Percentiles rank a stretch among this genome's conserved stretches.
Conservation (phyloP, 2,797 vertebrate genomes). For the Ispidina lecontei region DNA sequence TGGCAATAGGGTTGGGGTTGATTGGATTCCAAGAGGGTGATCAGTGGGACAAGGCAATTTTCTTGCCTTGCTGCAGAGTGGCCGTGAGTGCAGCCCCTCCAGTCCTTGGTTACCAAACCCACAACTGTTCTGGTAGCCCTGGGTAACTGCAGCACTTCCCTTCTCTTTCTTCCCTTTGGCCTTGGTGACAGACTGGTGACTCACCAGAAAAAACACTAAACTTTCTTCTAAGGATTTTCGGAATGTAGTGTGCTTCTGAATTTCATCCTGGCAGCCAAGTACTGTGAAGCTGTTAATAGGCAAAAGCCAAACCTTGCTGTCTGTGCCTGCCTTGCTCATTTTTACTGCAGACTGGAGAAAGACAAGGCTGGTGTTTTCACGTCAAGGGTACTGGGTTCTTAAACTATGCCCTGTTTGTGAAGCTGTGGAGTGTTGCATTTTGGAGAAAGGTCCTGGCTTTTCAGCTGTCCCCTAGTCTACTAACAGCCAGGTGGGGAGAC, state of each 20-base stretch:
- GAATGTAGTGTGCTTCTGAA: background rate
- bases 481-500: background rate
- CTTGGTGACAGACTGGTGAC: background rate
- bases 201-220: background rate
- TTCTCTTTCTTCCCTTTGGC: background rate
- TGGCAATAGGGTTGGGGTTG: background rate
- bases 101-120: background rate
- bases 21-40: background rate
- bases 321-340: background rate
- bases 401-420: background rate
- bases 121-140: background rate
- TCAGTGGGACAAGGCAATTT: background rate
- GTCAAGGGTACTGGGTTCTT: background rate
- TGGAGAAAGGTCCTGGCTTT: background rate
- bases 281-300: background rate
- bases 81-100: background rate
- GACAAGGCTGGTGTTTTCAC: background rate
- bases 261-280: background rate
- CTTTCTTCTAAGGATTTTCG: background rate
- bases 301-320: background rate
- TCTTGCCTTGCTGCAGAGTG: background rate
- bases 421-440: background rate
- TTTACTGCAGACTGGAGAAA: background rate
- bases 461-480: background rate
- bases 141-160: background rate